Evolutionary conservation across 2,113 vertebrate species (phyloP), one percentile per base, ranked within the genome.

Genomic region (Coturnix japonica): DNA sequence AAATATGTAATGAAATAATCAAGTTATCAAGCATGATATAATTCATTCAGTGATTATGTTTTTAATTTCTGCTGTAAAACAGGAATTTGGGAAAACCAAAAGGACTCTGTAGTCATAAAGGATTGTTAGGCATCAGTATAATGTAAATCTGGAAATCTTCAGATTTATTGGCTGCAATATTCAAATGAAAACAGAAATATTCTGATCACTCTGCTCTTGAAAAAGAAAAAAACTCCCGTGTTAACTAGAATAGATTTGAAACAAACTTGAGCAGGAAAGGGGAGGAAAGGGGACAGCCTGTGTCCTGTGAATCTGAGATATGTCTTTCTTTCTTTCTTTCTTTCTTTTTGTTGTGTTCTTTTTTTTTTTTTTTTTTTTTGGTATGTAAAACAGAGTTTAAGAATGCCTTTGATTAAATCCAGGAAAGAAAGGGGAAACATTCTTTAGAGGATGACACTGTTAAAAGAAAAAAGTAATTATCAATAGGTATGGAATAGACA

Each of bases 21-120:
- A 57, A 60, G 11, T 75, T 89, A 35, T 35, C 41, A 80, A 61
- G 8, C 26, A 65, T 2, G 2, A 12, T 26, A 53, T 30, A 13
- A 47, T 63, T 78, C 39, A 35, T 5, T 46, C 33, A 35, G 9
- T 26, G 17, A 85, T 53, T 35, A 35, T 8, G 2, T 60, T 59
- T 56, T 66, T 72, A 44, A 46, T 31, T 84, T 33, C n/a, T 47
- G 13, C 5, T 60, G 4, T 44, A 82, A 76, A 12, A 53, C 3
- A 65, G 66, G n/a, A 90, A 83, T 71, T 93, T 90, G 19, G 16
- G 16, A 37, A 84, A 84, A 87, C 1, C n/a, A 75, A 67, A 35
- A 4, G 5, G 0, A 28, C 21, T 75, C 43, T 39, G 76, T 19
- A 61, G 9, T 9, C 49, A 31, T 33, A 41, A 69, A 88, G 41